Conservation (phyloP, 2,113 vertebrate species). For the Centrocercus urophasianus region DNA sequence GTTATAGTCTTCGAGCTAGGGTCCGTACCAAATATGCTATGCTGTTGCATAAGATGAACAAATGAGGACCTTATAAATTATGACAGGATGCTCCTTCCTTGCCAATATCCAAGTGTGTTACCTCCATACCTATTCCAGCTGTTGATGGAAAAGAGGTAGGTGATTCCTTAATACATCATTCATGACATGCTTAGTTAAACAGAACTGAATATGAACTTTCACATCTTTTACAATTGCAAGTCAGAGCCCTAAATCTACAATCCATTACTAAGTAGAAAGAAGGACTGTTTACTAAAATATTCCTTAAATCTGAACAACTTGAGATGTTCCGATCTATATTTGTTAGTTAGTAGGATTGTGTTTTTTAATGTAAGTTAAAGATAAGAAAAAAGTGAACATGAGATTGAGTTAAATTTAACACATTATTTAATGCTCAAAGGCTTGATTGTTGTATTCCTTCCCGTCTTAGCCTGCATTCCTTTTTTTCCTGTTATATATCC, state of each 20-base stretch:
- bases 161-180: not conserved
- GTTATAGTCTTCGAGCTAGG: not conserved
- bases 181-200: not conserved
- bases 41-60: constrained; percentile 28
- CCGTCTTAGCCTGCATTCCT: not conserved
- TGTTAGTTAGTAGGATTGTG: rapidly evolving
- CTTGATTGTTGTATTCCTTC: not conserved
- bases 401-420: not conserved
- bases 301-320: not conserved
- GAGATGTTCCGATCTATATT: not conserved
- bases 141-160: constrained; percentile 32
- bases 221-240: not conserved
- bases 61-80: constrained; percentile 2
- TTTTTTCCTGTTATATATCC: constrained; percentile 8
- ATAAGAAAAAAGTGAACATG: not conserved
- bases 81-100: constrained; percentile 5
- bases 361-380: not conserved
- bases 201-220: not conserved
- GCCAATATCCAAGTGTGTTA: constrained; percentile 12
- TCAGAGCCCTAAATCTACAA: not conserved
- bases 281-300: not conserved
- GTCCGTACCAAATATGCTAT: not conserved
- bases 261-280: not conserved
- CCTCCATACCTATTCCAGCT: constrained; percentile 42
- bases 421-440: not conserved